Evolutionary conservation across 2,113 vertebrate species (phyloP).

Genomic region (Oncorhynchus tshawytscha): DNA sequence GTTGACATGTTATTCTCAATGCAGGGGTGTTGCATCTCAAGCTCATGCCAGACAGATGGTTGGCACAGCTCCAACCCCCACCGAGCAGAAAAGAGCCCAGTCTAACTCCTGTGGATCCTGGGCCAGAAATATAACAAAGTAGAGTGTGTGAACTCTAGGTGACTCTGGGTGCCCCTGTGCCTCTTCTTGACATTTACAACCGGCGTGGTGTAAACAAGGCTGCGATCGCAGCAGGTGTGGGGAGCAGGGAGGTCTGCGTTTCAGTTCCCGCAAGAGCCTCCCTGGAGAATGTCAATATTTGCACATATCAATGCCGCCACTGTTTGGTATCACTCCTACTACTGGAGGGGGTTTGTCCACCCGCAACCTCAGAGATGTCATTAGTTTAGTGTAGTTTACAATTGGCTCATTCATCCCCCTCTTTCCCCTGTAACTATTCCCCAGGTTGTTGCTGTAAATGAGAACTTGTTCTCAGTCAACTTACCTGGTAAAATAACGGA

Average conservation of each 20-base stretch:
- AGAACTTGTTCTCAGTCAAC: conserved; percentile 25
- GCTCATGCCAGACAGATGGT: conserved; percentile 36
- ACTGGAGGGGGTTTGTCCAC: conserved; percentile 30
- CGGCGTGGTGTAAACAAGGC: conserved; percentile 49
- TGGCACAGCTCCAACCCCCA: conserved; percentile 44
- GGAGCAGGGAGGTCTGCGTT: conserved; percentile 44
- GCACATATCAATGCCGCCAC: conserved; percentile 68
- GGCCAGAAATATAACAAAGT: conserved; percentile 57
- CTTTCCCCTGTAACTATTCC: too few relatives aligned
- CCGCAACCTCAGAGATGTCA: conserved; percentile 17
- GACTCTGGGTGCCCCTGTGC: conserved; percentile 18
- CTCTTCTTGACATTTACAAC: conserved; percentile 46
- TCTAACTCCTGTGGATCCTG: conserved; percentile 30
- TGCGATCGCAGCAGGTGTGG: conserved; percentile 63
- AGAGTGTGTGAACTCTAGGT: conserved; percentile 19
- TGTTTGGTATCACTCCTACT: conserved; percentile 49
- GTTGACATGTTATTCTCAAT: neutral
- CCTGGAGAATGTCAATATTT: conserved; percentile 67
- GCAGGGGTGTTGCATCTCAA: conserved; percentile 19
- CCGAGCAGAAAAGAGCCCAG: conserved; percentile 48
- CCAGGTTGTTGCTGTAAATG: too few relatives aligned
- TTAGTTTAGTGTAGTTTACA: neutral
- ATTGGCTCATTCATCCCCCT: neutral
- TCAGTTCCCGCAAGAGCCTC: conserved; percentile 24
- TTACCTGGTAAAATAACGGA: neutral